Conservation (phyloP, 2,797 vertebrate genomes). For the Propithecus perrieri region DNA sequence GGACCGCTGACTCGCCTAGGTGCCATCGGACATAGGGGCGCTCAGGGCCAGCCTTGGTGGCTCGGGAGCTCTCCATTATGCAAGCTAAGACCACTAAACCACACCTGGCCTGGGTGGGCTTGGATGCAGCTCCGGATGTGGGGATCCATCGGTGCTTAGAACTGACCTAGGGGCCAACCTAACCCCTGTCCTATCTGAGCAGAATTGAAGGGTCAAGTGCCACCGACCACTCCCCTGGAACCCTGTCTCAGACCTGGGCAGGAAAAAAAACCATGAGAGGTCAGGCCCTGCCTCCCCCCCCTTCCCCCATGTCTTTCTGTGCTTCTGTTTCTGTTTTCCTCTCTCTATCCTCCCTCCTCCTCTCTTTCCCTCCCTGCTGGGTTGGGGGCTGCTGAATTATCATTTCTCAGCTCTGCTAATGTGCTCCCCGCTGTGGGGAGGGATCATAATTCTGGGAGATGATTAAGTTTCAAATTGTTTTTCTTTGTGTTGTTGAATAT, state of each 20-base stretch:
- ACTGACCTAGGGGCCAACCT: not conserved
- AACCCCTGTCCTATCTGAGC: not conserved
- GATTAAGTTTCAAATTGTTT: constrained; percentile 83
- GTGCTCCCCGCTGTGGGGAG: constrained; percentile 79
- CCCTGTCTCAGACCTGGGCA: not conserved
- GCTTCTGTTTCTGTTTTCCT: constrained; percentile 51
- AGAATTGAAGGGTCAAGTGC: constrained; percentile 14
- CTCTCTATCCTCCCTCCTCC: not conserved
- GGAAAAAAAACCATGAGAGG: not conserved
- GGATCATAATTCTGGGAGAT: constrained; percentile 81
- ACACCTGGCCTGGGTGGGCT: not conserved
- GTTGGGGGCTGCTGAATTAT: constrained; percentile 81
- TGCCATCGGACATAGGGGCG: not conserved
- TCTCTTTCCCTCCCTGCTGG: constrained; percentile 74
- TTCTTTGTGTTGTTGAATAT: constrained; percentile 77
- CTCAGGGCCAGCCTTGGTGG: not conserved
- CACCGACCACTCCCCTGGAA: not conserved
- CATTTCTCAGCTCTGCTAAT: constrained; percentile 81
- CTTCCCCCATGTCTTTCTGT: not conserved
- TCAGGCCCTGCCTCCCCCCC: not conserved
- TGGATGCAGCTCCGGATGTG: not conserved
- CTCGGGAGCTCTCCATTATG: not conserved
- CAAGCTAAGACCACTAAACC: not conserved
- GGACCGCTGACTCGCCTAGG: not conserved
- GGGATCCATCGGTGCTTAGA: not conserved